Evolutionary conservation across 2,113 vertebrate species (phyloP).

Genomic region (Onychorhynchus coronatus): DNA sequence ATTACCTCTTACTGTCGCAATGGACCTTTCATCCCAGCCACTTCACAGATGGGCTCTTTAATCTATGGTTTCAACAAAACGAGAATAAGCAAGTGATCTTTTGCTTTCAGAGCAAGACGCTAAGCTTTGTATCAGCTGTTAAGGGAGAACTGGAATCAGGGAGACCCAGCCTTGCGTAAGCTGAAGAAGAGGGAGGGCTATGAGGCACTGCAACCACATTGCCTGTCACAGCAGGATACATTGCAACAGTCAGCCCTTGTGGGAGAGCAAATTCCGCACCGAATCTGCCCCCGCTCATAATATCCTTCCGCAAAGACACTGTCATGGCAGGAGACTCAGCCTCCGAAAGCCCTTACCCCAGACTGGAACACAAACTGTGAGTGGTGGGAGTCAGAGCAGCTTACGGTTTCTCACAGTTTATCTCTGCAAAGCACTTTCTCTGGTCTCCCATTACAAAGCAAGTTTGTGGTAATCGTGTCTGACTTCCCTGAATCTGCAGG

Average conservation of each 20-base stretch:
- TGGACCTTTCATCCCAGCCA: background rate
- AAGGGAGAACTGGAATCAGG: background rate
- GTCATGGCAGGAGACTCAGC: background rate
- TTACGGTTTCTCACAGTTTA: background rate
- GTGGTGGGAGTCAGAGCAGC: fast-evolving
- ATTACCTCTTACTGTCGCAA: background rate
- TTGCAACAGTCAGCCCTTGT: background rate
- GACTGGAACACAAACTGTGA: background rate
- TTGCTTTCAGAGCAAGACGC: background rate
- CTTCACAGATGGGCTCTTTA: background rate
- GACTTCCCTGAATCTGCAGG: background rate
- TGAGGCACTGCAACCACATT: fast-evolving
- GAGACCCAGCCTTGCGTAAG: background rate
- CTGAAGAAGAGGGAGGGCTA: background rate
- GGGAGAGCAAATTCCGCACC: background rate
- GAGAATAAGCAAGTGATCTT: background rate
- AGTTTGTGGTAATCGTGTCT: fast-evolving
- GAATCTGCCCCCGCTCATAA: background rate
- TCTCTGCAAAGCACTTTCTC: background rate
- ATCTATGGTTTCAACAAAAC: background rate
- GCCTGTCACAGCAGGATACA: background rate
- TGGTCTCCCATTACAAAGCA: background rate
- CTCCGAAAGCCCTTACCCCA: background rate
- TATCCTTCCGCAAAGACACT: background rate
- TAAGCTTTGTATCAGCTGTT: background rate